Base-by-base conservation (phyloP, 2,113 vertebrate species). In the Microtus richardsoni region DNA sequence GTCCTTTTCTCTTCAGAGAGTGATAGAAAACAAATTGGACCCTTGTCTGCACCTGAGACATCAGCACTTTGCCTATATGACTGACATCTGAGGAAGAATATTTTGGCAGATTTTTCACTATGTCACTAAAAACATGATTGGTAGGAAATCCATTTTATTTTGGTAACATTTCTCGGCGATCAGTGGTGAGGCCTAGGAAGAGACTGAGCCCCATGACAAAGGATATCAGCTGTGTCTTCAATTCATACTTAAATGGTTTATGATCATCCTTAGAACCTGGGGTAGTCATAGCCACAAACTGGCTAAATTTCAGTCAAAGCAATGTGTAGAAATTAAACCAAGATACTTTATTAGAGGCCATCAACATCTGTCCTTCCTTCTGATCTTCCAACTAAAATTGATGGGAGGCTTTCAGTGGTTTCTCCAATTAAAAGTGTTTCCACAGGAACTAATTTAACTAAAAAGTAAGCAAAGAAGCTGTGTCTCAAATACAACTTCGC, bases 281-380 rank as follows among this genome's bases (percentile, higher is more conserved):
- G 19, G 12, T 70, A 5, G 0, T 60, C 5, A n/a, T 49, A 82
- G 36, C 11, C 60, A 54, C 11, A 82, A n/a, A 60, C 11, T 60
- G 36, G 1, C 8, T 44, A 4, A 77, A 54, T 79, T 8, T 75
- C 28, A 71, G 8, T 4, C 21, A 22, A 0, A 62, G 36, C 12
- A 78, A 41, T 28, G 28, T 2, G 3, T 2, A 47, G 87, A 85
- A 77, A 52, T 68, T 30, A 68, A 79, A 62, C 39, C 4, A 60
- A 75, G 9, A 52, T 14, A 54, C 0, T 24, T 33, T n/a, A 8
- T 30, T 21, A 8, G 1, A 21, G 9, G 4, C 7, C 9, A 13
- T 58, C 41, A 90, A n/a, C 2, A 82, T 30, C 24, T 30, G 16
- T 17, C 39, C 64, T 66, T 22, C 3, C 5, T 78, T 47, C 22